Base-by-base conservation (phyloP, 2,888 invertebrate species). In the Troides aeacus region DNA sequence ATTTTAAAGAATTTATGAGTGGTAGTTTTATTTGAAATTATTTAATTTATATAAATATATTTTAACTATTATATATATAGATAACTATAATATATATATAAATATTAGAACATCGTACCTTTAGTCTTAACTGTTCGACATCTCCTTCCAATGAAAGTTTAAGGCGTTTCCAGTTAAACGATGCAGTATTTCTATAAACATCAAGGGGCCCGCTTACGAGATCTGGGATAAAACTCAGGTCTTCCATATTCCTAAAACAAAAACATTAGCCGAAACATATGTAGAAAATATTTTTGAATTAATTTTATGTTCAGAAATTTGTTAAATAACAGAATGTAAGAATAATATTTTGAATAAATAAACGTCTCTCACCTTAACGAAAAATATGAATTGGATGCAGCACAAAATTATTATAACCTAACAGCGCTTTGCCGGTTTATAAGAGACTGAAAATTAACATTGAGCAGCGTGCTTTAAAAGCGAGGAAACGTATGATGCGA, bases 111-210 rank as follows among this genome's bases (percentile, higher is more conserved):
- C 30, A 53, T 76, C 84, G 88, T 85, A 98, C 98, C 95, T 97
- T 97, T 71, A 96, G 94, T 82, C 94, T 93, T 50, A 98, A 85
- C 72, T 94, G 90, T 64, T 96, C 95, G 67, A 92, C 84, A 79
- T 96, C 95, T 74, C 96, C 96, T 83, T 97, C 97, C 72, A 98
- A 91, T 67, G 96, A 94, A 60, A 97, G 82, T 82, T 96, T 96
- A 86, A 99, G 93, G 73, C 94, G 93, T 86, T 97, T 97, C 97
- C 98, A 98, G 83, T 97, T 94, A 80, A 98, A 98, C 21, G 95
- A 95, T 1, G 97, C 96, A 74, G 93, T 94, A 75, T 95, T 95
- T 75, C 98, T 94, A 84, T 97, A 98, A 0, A 80, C 87, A 81
- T 97, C 96, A 74, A 98, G 89, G 10, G 98, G 97, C 71, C 97